Evolutionary conservation across 2,888 invertebrate species (phyloP).

Genomic region (Philonicus albiceps): DNA sequence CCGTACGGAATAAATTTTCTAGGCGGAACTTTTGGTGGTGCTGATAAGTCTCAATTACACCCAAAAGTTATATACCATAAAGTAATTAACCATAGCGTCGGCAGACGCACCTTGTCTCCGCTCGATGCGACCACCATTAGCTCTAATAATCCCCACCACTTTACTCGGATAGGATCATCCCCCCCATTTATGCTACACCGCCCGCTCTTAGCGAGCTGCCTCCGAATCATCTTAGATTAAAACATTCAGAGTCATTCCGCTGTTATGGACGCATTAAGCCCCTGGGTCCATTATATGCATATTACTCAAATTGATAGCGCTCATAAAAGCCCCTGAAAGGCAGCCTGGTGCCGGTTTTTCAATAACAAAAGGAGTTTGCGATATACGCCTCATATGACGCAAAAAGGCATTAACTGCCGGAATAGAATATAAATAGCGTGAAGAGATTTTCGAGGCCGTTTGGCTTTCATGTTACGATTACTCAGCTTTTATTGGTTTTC

Average conservation of each 20-base stretch:
- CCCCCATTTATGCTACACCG: not conserved
- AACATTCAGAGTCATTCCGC: not conserved
- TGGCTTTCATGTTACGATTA: not conserved
- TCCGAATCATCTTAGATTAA: not conserved
- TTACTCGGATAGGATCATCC: not conserved
- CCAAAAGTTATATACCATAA: not conserved
- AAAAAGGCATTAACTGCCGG: not conserved
- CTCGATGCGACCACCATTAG: not conserved
- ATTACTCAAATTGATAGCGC: not conserved
- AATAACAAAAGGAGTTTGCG: not conserved
- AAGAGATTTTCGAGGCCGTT: not conserved
- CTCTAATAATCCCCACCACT: not conserved
- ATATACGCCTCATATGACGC: not conserved
- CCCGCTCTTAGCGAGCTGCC: not conserved
- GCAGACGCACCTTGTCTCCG: not conserved
- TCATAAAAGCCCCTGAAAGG: not conserved
- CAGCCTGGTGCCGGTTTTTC: not conserved
- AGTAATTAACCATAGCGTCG: constrained; percentile 12
- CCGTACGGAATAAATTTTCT: constrained; percentile 42
- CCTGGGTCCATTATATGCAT: not conserved
- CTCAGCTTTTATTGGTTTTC: not conserved
- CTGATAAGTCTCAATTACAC: constrained; percentile 46
- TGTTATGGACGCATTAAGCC: not conserved
- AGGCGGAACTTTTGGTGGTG: constrained; percentile 31
- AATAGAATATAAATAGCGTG: not conserved